Evolutionary conservation across 2,797 vertebrate species (phyloP).

Genomic region (Protonibea diacanthus): DNA sequence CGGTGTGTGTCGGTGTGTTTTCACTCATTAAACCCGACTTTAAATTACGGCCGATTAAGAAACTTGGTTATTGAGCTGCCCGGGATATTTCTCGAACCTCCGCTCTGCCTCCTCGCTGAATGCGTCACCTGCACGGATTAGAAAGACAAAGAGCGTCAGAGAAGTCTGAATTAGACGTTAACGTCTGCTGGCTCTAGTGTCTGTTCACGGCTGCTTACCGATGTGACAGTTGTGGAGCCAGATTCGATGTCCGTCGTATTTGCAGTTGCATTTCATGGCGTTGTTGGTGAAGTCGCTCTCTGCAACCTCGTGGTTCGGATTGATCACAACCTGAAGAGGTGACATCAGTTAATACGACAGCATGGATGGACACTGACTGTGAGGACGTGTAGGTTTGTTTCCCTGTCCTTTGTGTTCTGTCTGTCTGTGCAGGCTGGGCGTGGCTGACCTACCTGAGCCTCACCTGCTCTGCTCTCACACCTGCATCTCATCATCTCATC

Average conservation of each 20-base stretch:
- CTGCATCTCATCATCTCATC: too few relatives aligned
- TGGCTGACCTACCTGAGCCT: too few relatives aligned
- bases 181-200: fast-evolving
- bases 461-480: too few relatives aligned
- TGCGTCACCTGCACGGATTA: conserved; percentile 87
- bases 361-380: too few relatives aligned
- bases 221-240: conserved; percentile 98
- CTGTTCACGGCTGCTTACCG: conserved; percentile 77
- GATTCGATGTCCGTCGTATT: conserved; percentile 97
- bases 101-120: conserved; percentile 96
- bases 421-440: too few relatives aligned
- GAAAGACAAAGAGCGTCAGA: background rate
- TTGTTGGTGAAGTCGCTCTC: conserved; percentile 99
- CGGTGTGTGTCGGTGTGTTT: background rate
- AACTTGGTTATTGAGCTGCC: conserved; percentile 96
- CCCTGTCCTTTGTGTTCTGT: too few relatives aligned
- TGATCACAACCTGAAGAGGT: conserved; percentile 91
- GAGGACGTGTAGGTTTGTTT: too few relatives aligned
- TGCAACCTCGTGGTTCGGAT: conserved; percentile 95
- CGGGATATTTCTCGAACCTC: conserved; percentile 95
- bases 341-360: too few relatives aligned
- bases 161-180: too few relatives aligned
- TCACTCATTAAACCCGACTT: background rate
- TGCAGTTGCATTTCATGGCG: conserved; percentile 99
- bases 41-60: conserved; percentile 67